phyloP scores from a whole-genome alignment of 2,797 vertebrate species.

The Carapus acus region DNA sequence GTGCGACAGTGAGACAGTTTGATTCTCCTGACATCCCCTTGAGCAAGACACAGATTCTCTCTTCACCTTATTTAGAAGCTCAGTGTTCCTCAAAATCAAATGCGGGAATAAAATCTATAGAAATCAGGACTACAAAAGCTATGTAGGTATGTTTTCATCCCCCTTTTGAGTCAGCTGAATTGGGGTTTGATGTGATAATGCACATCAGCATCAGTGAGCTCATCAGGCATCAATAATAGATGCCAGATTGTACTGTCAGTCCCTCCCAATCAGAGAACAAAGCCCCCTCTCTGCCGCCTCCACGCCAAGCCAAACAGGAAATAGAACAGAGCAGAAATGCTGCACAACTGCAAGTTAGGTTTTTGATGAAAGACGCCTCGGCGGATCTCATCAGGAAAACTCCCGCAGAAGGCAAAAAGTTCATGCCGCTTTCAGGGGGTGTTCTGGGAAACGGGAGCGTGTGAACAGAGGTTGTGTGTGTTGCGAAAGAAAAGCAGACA shows the following conservation, averaged over 20 bases:
- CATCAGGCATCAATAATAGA: background rate
- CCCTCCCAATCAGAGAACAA: background rate
- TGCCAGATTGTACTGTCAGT: background rate
- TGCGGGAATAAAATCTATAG: too few species aligned
- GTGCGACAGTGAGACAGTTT: too few species aligned
- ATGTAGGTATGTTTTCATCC: too few species aligned
- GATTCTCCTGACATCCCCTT: too few species aligned
- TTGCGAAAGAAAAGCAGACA: too few species aligned
- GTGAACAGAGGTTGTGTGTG: too few species aligned
- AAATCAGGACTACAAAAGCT: too few species aligned
- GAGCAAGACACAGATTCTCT: too few species aligned
- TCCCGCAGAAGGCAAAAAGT: background rate
- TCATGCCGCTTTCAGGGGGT: background rate
- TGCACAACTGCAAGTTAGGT: background rate
- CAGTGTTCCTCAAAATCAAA: too few species aligned
- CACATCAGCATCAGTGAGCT: background rate
- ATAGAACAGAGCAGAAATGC: background rate
- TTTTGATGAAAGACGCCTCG: background rate
- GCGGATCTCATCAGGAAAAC: background rate
- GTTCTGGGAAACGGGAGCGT: constrained; percentile 11
- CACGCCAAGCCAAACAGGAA: background rate
- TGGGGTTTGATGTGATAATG: too few species aligned
- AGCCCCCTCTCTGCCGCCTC: background rate
- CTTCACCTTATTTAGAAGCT: too few species aligned
- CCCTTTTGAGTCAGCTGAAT: background rate